A percentile compares a stretch with the other conserved stretches of the same genome.
Evolutionary conservation across 2,797 vertebrate species (phyloP).

Genomic region (Crypturellus tataupa): DNA sequence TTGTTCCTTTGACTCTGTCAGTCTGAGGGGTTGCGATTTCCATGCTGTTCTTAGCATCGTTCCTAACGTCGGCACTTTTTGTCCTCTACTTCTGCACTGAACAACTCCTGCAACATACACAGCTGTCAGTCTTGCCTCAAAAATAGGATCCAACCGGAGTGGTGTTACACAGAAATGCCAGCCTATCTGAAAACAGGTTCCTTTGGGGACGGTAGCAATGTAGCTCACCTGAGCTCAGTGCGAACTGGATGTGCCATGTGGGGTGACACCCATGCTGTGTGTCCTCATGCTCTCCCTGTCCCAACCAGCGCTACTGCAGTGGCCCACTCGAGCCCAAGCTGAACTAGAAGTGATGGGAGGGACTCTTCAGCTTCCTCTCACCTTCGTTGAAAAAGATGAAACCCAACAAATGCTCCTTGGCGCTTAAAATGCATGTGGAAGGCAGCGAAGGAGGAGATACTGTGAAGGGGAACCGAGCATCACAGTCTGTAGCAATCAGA

Average conservation of each 20-base stretch:
- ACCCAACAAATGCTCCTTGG: neutral
- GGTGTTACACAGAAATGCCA: accelerated
- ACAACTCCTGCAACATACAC: neutral
- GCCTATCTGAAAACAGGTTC: accelerated
- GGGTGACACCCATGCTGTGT: accelerated
- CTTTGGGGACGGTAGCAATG: neutral
- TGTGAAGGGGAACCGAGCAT: neutral
- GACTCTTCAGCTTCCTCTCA: accelerated
- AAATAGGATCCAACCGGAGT: neutral
- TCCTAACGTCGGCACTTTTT: neutral
- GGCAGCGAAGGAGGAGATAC: neutral
- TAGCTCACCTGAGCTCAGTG: neutral
- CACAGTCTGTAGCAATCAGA: neutral
- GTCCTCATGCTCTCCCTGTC: accelerated
- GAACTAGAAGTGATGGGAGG: neutral
- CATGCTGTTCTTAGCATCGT: neutral
- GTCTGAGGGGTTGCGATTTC: neutral
- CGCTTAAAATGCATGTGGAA: neutral
- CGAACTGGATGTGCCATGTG: neutral
- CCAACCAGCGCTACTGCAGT: neutral
- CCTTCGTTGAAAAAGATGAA: neutral
- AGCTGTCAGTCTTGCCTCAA: neutral
- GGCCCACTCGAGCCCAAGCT: neutral
- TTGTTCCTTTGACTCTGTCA: neutral
- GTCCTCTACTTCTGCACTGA: neutral